phyloP scores from a whole-genome alignment of 2,113 vertebrate genomes.

The Irena cyanogastra region DNA sequence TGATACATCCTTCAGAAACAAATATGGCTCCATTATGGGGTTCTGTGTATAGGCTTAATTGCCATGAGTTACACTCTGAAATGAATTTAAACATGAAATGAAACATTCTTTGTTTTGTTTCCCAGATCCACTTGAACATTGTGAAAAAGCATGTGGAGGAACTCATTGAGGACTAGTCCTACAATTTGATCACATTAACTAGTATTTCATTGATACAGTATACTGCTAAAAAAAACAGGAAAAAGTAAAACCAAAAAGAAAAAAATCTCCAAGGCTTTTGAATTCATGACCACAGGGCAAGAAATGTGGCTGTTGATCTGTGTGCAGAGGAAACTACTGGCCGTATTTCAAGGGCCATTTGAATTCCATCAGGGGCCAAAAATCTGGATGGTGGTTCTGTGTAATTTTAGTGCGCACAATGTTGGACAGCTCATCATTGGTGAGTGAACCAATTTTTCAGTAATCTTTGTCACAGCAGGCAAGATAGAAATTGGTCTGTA shows the following conservation, averaged over 20 bases:
- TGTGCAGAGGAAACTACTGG: neutral
- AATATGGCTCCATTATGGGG: neutral
- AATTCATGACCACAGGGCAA: neutral
- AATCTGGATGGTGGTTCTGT: slow-evolving; percentile 17
- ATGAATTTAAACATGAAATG: neutral
- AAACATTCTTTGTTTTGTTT: neutral
- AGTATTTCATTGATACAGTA: neutral
- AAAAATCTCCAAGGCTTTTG: neutral
- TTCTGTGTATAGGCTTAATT: neutral
- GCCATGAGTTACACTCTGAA: neutral
- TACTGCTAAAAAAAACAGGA: neutral
- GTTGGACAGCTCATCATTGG: slow-evolving; percentile 39
- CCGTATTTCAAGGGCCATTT: slow-evolving; percentile 14
- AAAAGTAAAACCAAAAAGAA: neutral
- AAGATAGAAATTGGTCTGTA: slow-evolving; percentile 57
- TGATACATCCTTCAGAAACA: neutral
- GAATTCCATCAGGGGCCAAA: slow-evolving; percentile 47
- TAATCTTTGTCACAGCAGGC: slow-evolving; percentile 65
- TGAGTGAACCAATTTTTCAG: slow-evolving; percentile 61
- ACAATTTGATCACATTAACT: neutral
- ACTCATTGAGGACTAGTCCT: neutral
- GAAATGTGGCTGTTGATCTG: neutral
- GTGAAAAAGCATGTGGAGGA: neutral
- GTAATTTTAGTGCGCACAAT: slow-evolving; percentile 43
- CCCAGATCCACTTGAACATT: neutral